phyloP scores from a whole-genome alignment of 1,140 invertebrate genomes.

The Luehdorfia chinensis region DNA sequence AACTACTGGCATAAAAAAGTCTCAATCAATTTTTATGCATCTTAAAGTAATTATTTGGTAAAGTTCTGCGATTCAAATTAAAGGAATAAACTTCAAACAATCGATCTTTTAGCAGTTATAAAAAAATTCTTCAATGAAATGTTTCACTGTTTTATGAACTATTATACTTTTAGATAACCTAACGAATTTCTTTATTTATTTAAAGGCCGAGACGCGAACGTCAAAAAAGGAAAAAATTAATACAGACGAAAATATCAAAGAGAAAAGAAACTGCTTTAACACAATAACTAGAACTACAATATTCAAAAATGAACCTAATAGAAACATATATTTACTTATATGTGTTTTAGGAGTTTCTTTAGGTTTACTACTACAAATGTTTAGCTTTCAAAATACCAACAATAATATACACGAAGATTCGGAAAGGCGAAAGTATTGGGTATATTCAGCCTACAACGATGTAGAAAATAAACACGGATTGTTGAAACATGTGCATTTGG shows the following conservation, averaged over 20 bases:
- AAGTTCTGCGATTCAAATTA: no score
- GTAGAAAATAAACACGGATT: constrained; percentile 74
- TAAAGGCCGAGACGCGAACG: no score
- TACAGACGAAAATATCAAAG: constrained; percentile 19
- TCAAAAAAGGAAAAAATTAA: constrained; percentile 24
- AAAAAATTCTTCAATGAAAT: no score
- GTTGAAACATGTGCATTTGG: constrained; percentile 87
- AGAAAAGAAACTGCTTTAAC: constrained; percentile 8
- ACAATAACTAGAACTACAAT: constrained; percentile 16
- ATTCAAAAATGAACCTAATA: constrained; percentile 32
- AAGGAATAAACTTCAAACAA: no score
- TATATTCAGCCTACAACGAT: constrained; percentile 48
- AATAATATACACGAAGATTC: constrained; percentile 26
- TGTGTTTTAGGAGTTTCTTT: constrained; percentile 55
- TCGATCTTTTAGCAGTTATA: no score
- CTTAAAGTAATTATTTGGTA: no score
- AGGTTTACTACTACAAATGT: constrained; percentile 51
- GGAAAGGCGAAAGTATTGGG: constrained; percentile 54
- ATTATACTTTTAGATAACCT: no score
- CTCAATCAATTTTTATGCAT: no score
- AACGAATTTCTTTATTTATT: no score
- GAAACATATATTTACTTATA: constrained; percentile 44
- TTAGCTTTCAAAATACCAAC: constrained; percentile 42
- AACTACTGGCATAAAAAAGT: no score
- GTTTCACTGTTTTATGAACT: no score